Conservation (phyloP, 1,140 invertebrate genomes). For the Polypedilum pembai region DNA sequence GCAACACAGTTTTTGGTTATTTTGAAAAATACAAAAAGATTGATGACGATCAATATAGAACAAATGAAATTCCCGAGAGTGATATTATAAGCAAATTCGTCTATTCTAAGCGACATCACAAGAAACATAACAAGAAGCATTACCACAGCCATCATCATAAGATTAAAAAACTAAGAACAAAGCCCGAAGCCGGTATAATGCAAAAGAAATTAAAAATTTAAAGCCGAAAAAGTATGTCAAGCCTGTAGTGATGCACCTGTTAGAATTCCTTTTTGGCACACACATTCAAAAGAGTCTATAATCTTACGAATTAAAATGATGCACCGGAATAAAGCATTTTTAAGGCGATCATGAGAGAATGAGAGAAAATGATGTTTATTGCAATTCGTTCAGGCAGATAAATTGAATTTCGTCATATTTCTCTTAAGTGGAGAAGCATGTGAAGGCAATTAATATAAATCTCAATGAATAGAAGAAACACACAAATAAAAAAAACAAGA, state of each 20-base stretch:
- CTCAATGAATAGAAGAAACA: neutral
- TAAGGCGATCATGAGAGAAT: neutral
- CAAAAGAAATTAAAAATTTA: conserved; percentile 13
- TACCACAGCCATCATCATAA: neutral
- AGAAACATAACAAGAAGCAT: neutral
- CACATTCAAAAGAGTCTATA: conserved; percentile 1
- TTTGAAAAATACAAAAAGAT: neutral
- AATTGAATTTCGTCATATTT: conserved; percentile 3
- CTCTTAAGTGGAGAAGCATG: neutral
- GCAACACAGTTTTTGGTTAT: neutral
- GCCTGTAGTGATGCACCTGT: neutral
- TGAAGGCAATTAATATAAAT: conserved; percentile 8
- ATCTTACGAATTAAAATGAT: neutral
- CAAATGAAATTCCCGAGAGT: conserved; percentile 3
- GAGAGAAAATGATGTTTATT: neutral
- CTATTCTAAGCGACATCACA: neutral
- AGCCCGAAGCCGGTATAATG: conserved; percentile 2
- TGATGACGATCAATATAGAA: neutral
- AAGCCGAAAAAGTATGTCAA: conserved; percentile 3
- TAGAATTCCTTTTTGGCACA: conserved; percentile 4
- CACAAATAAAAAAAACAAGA: neutral
- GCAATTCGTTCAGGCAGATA: conserved; percentile 7
- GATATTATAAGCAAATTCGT: neutral
- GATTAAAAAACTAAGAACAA: conserved; percentile 19
- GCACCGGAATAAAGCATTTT: neutral